Base-by-base conservation (phyloP, 2,113 vertebrate species). In the Melanocharis versteri region DNA sequence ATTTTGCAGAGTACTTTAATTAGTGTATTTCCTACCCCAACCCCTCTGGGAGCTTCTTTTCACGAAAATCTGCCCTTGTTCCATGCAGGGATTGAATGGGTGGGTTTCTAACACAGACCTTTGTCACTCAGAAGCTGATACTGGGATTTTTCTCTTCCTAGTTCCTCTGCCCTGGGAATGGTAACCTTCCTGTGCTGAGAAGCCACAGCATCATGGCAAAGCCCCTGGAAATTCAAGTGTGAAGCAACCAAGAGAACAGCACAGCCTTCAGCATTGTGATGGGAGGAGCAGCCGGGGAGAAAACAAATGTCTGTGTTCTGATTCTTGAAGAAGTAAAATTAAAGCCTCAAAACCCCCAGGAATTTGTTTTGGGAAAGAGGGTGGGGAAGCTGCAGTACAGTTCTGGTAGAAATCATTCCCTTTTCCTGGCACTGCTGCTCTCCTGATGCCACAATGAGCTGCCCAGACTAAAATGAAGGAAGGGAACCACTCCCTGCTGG, bases 1-100 rank as follows among this genome's bases (percentile, higher is more conserved):
- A 40, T 73, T 96, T 95, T 93, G 91, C 14, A 26, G 45, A 93
- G 54, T 26, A 81, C 72, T 91, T 89, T 97, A 98, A 97, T 96
- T 96, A 97, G 95, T 89, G 91, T 66, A 57, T 94, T 96, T 94
- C 83, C 64, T 21, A 77, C 44, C 28, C 7, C 13, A 95, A 94
- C 44, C 37, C 77, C 78, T 87, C 37, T 3, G 27, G 80, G 89
- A 93, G 78, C 57, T 83, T 47, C 84, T 95, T 95, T 83, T 89
- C 79, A 95, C 92, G 75, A 61, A 88, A 90, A 93, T 44, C n/a
- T 96, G 91, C 35, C 70, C 82, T 94, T 91, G 79, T 81, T 93
- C 58, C 70, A 27, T 18, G 73, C 39, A 62, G 24, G 33, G 53
- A 97, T 42, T 75, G 58, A 83, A 84, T 6, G 42, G 66, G 78